Base-by-base conservation (phyloP, 2,113 vertebrate species). In the Ariopsis seemanni region DNA sequence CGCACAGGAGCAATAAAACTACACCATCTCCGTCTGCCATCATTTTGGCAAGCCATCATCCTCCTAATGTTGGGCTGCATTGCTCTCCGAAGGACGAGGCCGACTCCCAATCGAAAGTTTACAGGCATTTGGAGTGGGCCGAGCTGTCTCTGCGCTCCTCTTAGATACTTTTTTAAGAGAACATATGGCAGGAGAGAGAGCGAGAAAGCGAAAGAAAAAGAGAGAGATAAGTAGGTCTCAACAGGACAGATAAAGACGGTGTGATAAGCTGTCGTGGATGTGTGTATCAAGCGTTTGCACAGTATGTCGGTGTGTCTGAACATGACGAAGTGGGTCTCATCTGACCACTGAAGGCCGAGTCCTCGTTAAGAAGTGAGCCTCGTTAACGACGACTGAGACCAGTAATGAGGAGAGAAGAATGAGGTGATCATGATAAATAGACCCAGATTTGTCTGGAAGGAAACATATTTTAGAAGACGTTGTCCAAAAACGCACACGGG, bases 1-100 rank as follows among this genome's bases (percentile, higher is more conserved):
- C 93, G 91, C 91, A 91, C 88, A 91, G 94, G 92, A 93, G 93
- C 92, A 93, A 94, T 92, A 93, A 91, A 91, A 92, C 50, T 72
- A 15, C 72, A 87, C 80, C 62, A 85, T 88, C 89, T 90, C 89
- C 89, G 85, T 90, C 89, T 90, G 89, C 86, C 81, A 74, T 62
- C 34, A 65, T 78, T 78, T 79, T n/a, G 50, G 72, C 83, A n/a
- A 85, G 60, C 89, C 60, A 78, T 83, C 86, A 65, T 53, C 69
- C 86, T 84, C 60, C 71, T 84, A 84, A 88, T 84, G 72, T 65
- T 14, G 9, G 63, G 8, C 81, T 87, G 82, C 81, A 87, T 67
- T 87, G 71, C 82, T 87, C 86, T 84, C 82, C 7, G 72, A 67
- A 88, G 86, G 86, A 87, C 27, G 34, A 74, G 72, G 7, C 85